phyloP scores from a whole-genome alignment of 1,140 invertebrate species.

The Phortica variegata region DNA sequence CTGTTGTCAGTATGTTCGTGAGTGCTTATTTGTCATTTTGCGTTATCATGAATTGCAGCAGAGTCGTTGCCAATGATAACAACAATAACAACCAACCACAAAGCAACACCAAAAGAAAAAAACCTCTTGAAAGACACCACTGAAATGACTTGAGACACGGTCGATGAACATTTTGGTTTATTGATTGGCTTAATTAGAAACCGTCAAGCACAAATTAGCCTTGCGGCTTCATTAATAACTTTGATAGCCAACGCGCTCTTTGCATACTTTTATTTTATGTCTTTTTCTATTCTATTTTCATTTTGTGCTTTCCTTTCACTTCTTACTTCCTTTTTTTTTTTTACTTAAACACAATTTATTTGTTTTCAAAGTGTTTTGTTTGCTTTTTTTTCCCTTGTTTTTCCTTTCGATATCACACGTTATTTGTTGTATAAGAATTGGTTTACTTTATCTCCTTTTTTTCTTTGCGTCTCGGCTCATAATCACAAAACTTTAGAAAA shows the following conservation, averaged over 20 bases:
- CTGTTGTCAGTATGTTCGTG: constrained; percentile 1
- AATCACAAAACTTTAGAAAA: no score
- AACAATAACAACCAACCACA: not conserved
- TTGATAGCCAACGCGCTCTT: constrained; percentile 36
- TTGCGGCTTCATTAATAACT: constrained; percentile 46
- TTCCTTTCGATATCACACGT: no score
- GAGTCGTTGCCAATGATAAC: constrained; percentile 2
- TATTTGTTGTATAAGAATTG: no score
- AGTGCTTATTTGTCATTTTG: constrained; percentile 26
- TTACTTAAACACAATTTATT: not conserved
- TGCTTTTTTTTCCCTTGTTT: not conserved
- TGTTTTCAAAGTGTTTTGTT: constrained; percentile 2
- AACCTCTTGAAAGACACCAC: not conserved
- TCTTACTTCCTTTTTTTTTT: not conserved
- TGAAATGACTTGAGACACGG: constrained; percentile 8
- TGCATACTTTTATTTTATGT: constrained; percentile 17
- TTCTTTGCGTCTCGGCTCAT: no score
- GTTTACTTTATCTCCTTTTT: no score
- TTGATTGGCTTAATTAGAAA: constrained; percentile 52
- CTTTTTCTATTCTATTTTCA: constrained; percentile 2
- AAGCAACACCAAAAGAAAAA: constrained; percentile 13
- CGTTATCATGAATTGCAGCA: constrained; percentile 20
- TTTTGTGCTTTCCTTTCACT: not conserved
- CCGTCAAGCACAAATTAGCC: constrained; percentile 48
- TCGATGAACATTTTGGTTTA: constrained; percentile 44